These are phyloP conservation scores for Bolinopsis microptera DNA, from an alignment of 37 sponge, comb jelly and placozoan species.

Conservation along the genomic window DNA sequence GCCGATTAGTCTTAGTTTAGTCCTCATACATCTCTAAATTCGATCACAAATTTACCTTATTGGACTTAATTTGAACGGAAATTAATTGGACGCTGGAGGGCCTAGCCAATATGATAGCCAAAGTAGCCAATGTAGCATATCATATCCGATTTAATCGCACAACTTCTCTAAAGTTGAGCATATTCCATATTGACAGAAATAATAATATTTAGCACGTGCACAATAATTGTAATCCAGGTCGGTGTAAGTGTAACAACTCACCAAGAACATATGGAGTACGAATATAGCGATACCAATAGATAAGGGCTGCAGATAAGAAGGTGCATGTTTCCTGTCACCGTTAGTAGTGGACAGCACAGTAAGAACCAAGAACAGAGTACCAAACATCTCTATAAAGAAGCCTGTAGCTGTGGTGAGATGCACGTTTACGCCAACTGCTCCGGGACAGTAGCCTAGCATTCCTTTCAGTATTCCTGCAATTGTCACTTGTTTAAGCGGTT, in stretches of 20 bases:
- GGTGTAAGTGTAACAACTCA: not conserved
- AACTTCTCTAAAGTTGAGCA: no score
- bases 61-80: not conserved
- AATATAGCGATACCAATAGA: constrained; percentile 17
- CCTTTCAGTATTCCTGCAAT: not conserved
- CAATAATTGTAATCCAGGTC: no score
- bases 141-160: no score
- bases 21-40: no score
- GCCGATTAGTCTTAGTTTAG: no score
- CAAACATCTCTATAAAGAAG: not conserved
- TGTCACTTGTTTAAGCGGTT: not conserved
- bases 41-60: no score
- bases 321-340: not conserved
- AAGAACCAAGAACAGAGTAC: constrained; percentile 14
- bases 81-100: not conserved
- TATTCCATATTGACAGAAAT: no score
- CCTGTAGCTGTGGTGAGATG: not conserved
- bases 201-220: no score
- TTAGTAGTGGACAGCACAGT: not conserved
- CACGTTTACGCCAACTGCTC: not conserved
- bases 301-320: not conserved
- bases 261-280: constrained; percentile 11
- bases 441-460: not conserved
- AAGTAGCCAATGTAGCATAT: no score
- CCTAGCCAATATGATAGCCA: no score